These are phyloP conservation scores for Petrocephalus microphthalmus DNA, from an alignment of 2,113 vertebrate genomes.

Conservation along the genomic window DNA sequence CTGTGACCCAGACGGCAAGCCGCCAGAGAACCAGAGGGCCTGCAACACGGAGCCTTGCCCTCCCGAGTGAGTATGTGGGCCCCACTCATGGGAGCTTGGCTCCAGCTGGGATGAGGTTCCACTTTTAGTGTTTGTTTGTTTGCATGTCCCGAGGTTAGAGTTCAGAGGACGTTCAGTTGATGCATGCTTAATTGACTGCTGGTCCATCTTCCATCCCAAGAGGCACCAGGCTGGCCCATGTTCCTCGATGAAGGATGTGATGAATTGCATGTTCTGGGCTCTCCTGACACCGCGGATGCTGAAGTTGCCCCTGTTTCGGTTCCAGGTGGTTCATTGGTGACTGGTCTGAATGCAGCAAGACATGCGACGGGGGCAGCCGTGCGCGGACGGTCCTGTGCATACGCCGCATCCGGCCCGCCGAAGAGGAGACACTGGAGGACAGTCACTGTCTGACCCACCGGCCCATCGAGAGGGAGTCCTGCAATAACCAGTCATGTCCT, in stretches of 20 bases:
- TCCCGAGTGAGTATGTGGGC: slow-evolving; percentile 79
- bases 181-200: too few species aligned
- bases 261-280: neutral
- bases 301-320: neutral
- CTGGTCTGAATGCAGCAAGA: slow-evolving; percentile 92
- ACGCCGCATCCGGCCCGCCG: slow-evolving; percentile 79
- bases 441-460: slow-evolving; percentile 83
- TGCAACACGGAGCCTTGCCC: slow-evolving; percentile 95
- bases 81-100: too few species aligned
- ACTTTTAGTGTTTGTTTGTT: neutral
- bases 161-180: too few species aligned
- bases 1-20: slow-evolving; percentile 87
- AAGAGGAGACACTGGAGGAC: slow-evolving; percentile 87
- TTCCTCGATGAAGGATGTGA: neutral
- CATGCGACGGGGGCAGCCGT: slow-evolving; percentile 82
- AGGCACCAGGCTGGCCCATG: neutral
- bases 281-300: neutral
- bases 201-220: too few species aligned
- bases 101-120: neutral
- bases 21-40: slow-evolving; percentile 85
- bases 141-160: neutral
- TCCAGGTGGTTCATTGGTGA: slow-evolving; percentile 93
- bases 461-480: slow-evolving; percentile 81
- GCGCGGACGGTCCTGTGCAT: slow-evolving; percentile 85
- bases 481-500: slow-evolving; percentile 94